These are phyloP conservation scores for Bos javanicus DNA, from an alignment of 2,113 vertebrate genomes.

Conservation along the genomic window DNA sequence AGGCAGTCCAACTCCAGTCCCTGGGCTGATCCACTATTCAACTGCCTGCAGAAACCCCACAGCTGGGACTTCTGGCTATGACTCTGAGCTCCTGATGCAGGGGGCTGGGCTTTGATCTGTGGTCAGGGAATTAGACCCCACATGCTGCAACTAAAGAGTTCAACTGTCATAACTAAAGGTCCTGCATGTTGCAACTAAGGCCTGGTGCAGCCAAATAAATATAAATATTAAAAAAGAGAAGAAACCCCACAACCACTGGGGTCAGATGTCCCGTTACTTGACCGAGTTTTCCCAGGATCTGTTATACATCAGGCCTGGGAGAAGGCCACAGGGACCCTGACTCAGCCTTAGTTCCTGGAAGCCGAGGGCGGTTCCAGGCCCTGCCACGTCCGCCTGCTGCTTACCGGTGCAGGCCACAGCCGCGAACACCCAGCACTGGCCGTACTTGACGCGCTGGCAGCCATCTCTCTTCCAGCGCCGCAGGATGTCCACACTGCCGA, in stretches of 20 bases:
- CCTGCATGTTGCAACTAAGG: neutral
- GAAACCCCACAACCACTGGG: rapidly evolving
- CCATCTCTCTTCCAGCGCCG: constrained; percentile 83
- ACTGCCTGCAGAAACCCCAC: neutral
- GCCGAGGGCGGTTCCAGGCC: neutral
- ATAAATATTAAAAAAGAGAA: neutral
- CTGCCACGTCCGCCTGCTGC: rapidly evolving
- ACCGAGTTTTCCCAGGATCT: neutral
- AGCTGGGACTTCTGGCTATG: neutral
- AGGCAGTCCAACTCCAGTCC: neutral
- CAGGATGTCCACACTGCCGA: constrained; percentile 92
- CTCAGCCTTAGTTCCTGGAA: neutral
- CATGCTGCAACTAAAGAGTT: neutral
- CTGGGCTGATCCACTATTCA: neutral
- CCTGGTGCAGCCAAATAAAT: neutral
- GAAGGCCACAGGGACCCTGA: neutral
- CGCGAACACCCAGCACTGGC: constrained; percentile 99
- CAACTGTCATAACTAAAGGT: neutral
- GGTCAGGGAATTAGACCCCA: neutral
- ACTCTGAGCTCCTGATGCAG: neutral
- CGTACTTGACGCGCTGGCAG: constrained; percentile 90
- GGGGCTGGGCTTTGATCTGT: neutral
- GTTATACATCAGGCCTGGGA: neutral
- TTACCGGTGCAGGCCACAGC: constrained; percentile 93
- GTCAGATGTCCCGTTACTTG: neutral